Percentiles rank a stretch among this genome's conserved stretches.
These are phyloP conservation scores for Plebejus melissa DNA, from an alignment of 2,888 invertebrate species.

Conservation along the genomic window DNA sequence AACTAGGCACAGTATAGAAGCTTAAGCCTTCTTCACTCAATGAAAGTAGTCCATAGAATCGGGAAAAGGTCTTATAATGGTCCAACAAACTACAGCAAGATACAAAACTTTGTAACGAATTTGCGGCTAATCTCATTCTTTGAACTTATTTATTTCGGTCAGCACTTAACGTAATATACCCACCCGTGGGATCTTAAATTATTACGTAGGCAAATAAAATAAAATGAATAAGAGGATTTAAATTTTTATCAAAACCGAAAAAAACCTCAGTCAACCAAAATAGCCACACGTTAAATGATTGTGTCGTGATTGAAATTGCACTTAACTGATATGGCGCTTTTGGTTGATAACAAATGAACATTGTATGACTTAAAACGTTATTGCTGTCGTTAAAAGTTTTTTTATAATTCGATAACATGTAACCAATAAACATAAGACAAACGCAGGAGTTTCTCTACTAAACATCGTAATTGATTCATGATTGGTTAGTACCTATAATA, in stretches of 20 bases:
- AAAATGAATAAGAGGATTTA: not conserved
- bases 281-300: not conserved
- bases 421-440: not conserved
- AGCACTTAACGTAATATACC: not conserved
- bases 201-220: not conserved
- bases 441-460: not conserved
- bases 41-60: not conserved
- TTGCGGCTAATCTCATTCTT: not conserved
- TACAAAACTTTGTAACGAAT: not conserved
- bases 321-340: conserved; percentile 13
- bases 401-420: not conserved
- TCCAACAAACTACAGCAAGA: not conserved
- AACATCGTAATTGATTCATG: not conserved
- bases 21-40: not conserved
- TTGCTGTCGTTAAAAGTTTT: not conserved
- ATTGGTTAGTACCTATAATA: too few species aligned
- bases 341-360: conserved; percentile 9
- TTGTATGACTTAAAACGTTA: not conserved
- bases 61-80: not conserved
- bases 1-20: not conserved
- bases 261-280: not conserved
- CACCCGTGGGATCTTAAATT: not conserved
- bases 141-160: not conserved
- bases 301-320: conserved; percentile 14
- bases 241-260: not conserved